A percentile compares a stretch with the other conserved stretches of the same genome.
Conservation (phyloP, 2,113 vertebrate genomes). For the Centropus unirufus region DNA sequence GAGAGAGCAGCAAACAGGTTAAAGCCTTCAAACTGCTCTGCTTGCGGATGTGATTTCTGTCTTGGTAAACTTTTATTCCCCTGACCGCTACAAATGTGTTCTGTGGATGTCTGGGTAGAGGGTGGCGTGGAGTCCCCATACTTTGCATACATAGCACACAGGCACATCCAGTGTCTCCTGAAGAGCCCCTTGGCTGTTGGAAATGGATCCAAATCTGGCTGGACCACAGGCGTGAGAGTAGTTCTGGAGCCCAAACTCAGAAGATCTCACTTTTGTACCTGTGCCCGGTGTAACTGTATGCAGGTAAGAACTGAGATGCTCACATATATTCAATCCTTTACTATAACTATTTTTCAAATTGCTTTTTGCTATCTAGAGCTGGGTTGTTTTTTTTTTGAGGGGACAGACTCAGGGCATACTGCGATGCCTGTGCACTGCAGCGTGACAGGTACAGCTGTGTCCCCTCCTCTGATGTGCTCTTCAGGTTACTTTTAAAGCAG, state of each 20-base stretch:
- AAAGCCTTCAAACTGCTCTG: background rate
- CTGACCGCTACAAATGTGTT: background rate
- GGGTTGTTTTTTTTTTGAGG: background rate
- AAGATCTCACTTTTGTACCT: background rate
- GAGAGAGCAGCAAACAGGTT: background rate
- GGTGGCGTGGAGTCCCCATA: background rate
- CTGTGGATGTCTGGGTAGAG: background rate
- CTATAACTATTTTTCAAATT: background rate
- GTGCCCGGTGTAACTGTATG: background rate
- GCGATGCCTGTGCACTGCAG: background rate
- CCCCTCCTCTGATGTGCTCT: background rate
- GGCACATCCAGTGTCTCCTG: rapidly evolving
- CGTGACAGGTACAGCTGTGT: background rate
- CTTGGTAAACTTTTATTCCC: background rate
- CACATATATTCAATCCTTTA: background rate
- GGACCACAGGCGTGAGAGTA: background rate
- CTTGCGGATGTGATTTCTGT: background rate
- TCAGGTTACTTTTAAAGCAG: background rate
- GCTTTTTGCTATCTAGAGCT: background rate
- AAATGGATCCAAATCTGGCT: background rate
- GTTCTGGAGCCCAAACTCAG: background rate
- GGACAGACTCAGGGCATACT: background rate
- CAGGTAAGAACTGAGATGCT: background rate
- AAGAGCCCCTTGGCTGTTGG: background rate
- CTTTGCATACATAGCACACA: background rate